Evolutionary conservation across 2,797 vertebrate genomes (phyloP), one percentile per base, ranked within the genome.

Genomic region (Schizothorax lantsangensis): DNA sequence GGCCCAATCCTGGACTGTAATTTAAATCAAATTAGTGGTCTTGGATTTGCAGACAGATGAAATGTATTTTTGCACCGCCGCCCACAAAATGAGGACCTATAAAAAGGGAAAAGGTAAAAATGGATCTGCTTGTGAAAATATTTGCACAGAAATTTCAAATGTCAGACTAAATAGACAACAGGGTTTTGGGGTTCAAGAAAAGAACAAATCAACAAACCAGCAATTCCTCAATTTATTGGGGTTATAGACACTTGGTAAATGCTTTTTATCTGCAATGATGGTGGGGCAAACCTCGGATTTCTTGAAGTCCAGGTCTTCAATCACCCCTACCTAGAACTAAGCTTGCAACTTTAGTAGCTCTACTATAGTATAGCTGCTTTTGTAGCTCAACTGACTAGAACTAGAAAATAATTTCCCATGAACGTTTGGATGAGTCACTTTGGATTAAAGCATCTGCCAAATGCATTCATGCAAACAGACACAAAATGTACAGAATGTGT

Each of bases 11-110:
- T 89, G 91, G 89, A 92, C 93, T 95, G 90, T 94, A 94, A 94
- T 95, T 95, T 93, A 90, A 91, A 91, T 66, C 89, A 93, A 95
- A 94, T 93, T 90, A 93, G 91, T 43, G 92, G 92, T 94, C 91
- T 93, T 92, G 6, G 85, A 91, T 94, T 92, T 93, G 92, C 92
- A 93, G 91, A 92, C 90, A 91, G 86, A 92, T 92, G 90, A 89
- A 88, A 93, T 94, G 43, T 87, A 95, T 95, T 95, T 95, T 93
- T 90, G 91, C 92, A 94, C 88, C 90, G 92, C 90, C 91, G 87
- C 90, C 91, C 86, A 88, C 94, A 94, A 96, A 95, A 72, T 92
- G 91, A 90, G 90, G 92, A 92, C 90, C 91, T 93, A 90, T 94
- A 92, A 95, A 93, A 89, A 84, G 30, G 88, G 87, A 91, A 93